phyloP scores from a whole-genome alignment of 2,797 vertebrate species.

The Adrianichthys oophorus region DNA sequence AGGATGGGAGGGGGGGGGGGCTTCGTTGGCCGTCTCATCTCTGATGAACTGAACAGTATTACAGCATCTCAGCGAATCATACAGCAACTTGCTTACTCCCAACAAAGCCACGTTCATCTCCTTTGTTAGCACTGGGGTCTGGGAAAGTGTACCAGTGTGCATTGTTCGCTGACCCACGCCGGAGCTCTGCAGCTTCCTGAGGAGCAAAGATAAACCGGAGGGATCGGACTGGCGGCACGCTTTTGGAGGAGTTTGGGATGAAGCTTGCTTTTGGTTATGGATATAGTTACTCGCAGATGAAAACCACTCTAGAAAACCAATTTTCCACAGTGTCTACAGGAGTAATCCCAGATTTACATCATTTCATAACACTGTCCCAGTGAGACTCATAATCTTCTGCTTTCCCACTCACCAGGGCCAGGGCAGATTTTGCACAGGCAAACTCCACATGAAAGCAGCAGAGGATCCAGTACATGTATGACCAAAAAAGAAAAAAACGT shows the following conservation, averaged over 20 bases:
- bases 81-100: constrained; percentile 7
- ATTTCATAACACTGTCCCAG: constrained; percentile 26
- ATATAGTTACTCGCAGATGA: constrained; percentile 46
- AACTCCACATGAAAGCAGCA: not conserved
- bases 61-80: constrained; percentile 11
- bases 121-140: constrained; percentile 43
- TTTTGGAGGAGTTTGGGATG: constrained; percentile 23
- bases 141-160: constrained; percentile 34
- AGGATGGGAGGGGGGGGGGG: constrained; percentile 31
- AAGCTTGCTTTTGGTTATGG: constrained; percentile 35
- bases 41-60: constrained; percentile 37
- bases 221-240: constrained; percentile 35
- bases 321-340: constrained; percentile 40
- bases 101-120: constrained; percentile 27
- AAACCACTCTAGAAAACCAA: constrained; percentile 51
- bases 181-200: constrained; percentile 20
- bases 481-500: too few relatives aligned
- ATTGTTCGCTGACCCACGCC: constrained; percentile 24
- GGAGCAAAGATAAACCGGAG: constrained; percentile 28
- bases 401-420: constrained; percentile 27
- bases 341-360: constrained; percentile 47
- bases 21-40: constrained; percentile 44
- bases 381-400: constrained; percentile 32
- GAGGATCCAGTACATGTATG: not conserved
- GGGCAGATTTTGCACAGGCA: constrained; percentile 6